phyloP scores from a whole-genome alignment of 2,113 vertebrate genomes.

The Ariopsis seemanni region DNA sequence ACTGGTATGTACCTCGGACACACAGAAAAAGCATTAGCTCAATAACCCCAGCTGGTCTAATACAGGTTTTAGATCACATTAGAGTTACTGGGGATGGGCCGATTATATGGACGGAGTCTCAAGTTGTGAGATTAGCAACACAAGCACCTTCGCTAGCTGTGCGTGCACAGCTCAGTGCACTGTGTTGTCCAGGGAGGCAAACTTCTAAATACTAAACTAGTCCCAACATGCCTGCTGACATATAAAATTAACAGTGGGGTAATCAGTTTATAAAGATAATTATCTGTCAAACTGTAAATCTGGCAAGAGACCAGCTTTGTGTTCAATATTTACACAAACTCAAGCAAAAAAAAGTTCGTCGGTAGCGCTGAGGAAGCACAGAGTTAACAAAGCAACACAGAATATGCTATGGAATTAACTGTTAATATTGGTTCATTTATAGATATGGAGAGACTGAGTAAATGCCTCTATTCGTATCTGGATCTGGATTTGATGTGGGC shows the following conservation, averaged over 20 bases:
- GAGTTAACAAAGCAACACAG: not conserved
- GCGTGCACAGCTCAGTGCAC: constrained; percentile 39
- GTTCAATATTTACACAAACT: not conserved
- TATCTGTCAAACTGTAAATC: constrained; percentile 9
- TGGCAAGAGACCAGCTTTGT: not conserved
- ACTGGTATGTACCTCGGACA: not conserved
- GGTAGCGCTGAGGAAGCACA: not conserved
- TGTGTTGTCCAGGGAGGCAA: constrained; percentile 31
- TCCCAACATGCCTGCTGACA: constrained; percentile 37
- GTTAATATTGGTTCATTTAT: not conserved
- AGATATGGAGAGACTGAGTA: not conserved
- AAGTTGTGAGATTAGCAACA: not conserved
- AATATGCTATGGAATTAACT: not conserved
- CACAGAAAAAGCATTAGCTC: not conserved
- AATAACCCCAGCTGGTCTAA: not conserved
- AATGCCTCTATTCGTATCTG: not conserved
- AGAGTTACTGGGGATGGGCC: not conserved
- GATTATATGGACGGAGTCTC: not conserved
- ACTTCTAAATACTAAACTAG: constrained; percentile 37
- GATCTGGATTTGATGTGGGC: not conserved
- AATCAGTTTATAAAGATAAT: constrained; percentile 13
- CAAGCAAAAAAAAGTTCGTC: not conserved
- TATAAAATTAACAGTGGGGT: constrained; percentile 9
- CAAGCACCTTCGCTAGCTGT: constrained; percentile 4
- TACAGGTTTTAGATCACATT: not conserved